Evolutionary conservation across 37 sponge, comb jelly and placozoan genomes (phyloP).

Genomic region (Theonella swinhoei): DNA sequence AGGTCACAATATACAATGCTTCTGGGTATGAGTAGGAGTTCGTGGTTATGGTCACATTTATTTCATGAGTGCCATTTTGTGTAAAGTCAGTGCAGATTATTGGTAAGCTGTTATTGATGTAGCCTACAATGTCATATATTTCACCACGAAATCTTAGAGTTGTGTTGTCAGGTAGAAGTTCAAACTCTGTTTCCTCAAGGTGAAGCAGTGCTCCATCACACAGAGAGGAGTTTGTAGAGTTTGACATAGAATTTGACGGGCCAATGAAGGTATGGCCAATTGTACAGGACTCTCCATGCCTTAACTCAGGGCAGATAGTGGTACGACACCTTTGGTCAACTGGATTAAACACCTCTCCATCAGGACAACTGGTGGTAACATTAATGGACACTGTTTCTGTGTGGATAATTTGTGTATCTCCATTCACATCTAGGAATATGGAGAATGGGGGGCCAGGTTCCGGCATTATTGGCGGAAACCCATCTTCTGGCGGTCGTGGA

Average conservation of each 20-base stretch:
- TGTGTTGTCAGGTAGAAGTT: not conserved
- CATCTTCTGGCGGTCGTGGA: not conserved
- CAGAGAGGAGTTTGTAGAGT: not conserved
- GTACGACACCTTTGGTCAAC: not conserved
- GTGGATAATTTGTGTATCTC: not conserved
- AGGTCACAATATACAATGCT: conserved; percentile 18
- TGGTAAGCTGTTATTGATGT: conserved; percentile 3
- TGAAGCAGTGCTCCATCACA: not conserved
- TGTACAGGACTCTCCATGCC: not conserved
- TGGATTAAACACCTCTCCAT: not conserved
- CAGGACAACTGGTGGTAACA: not conserved
- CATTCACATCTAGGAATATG: not conserved
- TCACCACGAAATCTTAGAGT: conserved; percentile 3
- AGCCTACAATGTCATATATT: not conserved
- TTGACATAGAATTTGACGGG: not conserved
- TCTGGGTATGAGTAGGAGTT: not conserved
- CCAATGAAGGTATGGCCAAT: not conserved
- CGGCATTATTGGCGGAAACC: not conserved
- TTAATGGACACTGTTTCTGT: not conserved
- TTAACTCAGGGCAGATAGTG: not conserved
- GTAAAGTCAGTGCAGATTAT: conserved; percentile 33
- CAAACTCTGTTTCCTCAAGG: conserved; percentile 9
- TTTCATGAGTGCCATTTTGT: not conserved
- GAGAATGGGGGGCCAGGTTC: not conserved
- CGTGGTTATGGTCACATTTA: not conserved